A percentile compares a stretch with the other conserved stretches of the same genome.
These are phyloP conservation scores for Burhinus bistriatus DNA, from an alignment of 2,113 vertebrate genomes.

Conservation along the genomic window DNA sequence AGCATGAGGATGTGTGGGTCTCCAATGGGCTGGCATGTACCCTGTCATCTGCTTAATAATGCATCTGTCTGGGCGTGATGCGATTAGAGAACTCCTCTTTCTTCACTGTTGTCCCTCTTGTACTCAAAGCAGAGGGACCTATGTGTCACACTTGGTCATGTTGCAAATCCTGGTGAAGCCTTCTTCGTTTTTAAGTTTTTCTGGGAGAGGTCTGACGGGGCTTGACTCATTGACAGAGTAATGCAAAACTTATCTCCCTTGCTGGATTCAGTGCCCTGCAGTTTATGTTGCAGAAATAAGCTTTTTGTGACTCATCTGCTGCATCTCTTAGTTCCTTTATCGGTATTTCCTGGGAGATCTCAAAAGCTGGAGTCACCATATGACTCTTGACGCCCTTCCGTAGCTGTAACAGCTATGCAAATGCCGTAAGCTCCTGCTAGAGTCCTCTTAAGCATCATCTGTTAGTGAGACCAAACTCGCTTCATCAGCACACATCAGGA, in stretches of 20 bases:
- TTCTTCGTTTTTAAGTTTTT: not conserved
- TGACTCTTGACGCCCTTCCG: not conserved
- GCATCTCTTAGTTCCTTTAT: not conserved
- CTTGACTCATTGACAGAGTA: not conserved
- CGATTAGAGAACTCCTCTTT: not conserved
- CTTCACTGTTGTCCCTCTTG: not conserved
- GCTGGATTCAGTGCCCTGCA: not conserved
- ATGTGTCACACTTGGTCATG: rapidly evolving
- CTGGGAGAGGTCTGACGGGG: not conserved
- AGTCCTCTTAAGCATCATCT: not conserved
- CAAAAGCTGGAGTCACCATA: not conserved
- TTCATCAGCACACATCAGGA: not conserved
- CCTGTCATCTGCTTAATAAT: not conserved
- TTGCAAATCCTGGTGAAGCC: not conserved
- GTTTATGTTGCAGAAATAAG: not conserved
- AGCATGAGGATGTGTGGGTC: not conserved
- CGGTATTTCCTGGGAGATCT: not conserved
- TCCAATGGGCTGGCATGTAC: not conserved
- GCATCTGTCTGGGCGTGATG: not conserved
- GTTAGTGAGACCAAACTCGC: not conserved
- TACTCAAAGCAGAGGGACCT: not conserved
- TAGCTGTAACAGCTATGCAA: not conserved
- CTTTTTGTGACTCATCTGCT: not conserved
- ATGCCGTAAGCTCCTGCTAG: not conserved
- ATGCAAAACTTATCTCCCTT: not conserved